Evolutionary conservation across 1,140 invertebrate species (phyloP), one percentile per base, ranked within the genome.

Genomic region (Ptiloglossa arizonensis): DNA sequence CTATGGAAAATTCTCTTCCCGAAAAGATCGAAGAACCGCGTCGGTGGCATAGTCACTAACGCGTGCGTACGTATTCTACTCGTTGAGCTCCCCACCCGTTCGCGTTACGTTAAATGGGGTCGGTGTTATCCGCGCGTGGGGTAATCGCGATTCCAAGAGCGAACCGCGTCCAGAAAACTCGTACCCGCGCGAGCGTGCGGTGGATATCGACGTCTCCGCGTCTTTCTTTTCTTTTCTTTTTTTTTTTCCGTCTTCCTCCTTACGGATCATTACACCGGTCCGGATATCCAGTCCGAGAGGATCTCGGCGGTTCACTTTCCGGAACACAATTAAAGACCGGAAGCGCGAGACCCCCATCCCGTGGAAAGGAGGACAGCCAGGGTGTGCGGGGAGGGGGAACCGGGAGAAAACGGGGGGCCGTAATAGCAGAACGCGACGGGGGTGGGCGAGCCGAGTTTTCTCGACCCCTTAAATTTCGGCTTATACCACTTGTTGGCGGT

Each of bases 401-500:
- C 6, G 41, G 5, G 6, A 6, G 11, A 5, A 17, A 35, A 8
- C n/a, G 41, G 32, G 24, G 19, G 76, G 48, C 22, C 35, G 74
- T 66, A 81, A 81, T 52, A 62, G 80, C 67, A 56, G 71, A 67
- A 82, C 67, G 71, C 60, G 50, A 60, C n/a, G 27, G 67, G 67
- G 38, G 32, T 68, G 63, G 54, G 54, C 50, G 54, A 80, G 54
- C 66, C 72, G 76, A 80, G 78, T 84, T 85, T 84, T 84, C 83
- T 85, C 87, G 81, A 83, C 82, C 87, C 87, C 88, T 89, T 89
- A 89, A 89, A 89, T 89, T 89, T 89, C 83, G 84, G 81, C 77
- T 77, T 80, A 87, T 86, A 87, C 89, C 89, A 90, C 89, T 90
- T 90, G 89, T 90, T 90, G 89, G 89, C 79, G 79, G 73, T 70